Conservation (phyloP, 2,888 invertebrate species). For the Stenurella melanura region DNA sequence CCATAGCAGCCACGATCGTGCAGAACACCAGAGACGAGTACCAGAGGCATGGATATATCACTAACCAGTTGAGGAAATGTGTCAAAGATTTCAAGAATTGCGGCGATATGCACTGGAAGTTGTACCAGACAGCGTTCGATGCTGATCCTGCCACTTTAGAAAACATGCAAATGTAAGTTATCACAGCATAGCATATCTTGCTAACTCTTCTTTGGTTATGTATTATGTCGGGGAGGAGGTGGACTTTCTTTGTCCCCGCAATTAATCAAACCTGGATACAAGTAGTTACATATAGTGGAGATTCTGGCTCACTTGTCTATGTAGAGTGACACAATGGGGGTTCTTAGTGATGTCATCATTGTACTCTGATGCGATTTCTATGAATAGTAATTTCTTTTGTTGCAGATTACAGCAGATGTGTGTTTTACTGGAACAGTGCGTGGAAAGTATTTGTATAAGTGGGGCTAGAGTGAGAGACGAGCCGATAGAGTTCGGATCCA, state of each 20-base stretch:
- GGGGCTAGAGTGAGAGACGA: conserved; percentile 67
- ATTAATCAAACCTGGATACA: no score
- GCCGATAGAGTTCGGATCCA: conserved; percentile 69
- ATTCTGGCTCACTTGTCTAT: no score
- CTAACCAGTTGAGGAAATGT: conserved; percentile 85
- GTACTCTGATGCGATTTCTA: no score
- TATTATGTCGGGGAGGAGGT: no score
- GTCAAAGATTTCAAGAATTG: conserved; percentile 83
- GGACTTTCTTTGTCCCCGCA: no score
- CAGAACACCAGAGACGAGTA: conserved; percentile 86
- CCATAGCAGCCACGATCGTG: conserved; percentile 89
- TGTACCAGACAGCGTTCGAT: conserved; percentile 90
- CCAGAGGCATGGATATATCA: conserved; percentile 86
- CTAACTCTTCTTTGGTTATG: no score
- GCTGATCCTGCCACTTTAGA: conserved; percentile 87
- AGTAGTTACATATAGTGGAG: no score
- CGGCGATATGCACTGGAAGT: conserved; percentile 83
- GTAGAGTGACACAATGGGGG: no score
- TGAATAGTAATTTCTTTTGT: conserved; percentile 33
- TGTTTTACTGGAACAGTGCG: conserved; percentile 83
- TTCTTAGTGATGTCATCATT: no score
- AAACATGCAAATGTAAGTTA: conserved; percentile 80
- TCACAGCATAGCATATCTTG: no score
- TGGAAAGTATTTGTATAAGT: conserved; percentile 82
- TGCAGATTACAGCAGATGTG: conserved; percentile 87